These are phyloP conservation scores for Rhyzopertha dominica DNA, from an alignment of 1,140 invertebrate species.

Conservation along the genomic window DNA sequence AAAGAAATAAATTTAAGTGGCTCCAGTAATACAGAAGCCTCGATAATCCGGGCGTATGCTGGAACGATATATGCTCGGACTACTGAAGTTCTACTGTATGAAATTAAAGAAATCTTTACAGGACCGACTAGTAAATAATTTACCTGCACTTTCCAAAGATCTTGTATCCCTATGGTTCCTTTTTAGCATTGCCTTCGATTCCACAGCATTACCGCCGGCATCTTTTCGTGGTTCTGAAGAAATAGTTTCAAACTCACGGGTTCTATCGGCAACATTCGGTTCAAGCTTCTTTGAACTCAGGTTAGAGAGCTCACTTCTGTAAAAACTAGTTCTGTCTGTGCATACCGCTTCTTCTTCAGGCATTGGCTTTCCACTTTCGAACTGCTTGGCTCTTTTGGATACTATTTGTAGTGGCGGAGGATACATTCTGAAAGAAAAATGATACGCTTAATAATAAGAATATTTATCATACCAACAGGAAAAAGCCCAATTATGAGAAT, in stretches of 20 bases:
- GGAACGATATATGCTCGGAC: no score
- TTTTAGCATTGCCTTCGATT: conserved; percentile 22
- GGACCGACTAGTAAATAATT: conserved; percentile 13
- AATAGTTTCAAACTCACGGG: conserved; percentile 68
- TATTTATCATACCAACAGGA: no score
- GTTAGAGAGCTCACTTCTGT: conserved; percentile 67
- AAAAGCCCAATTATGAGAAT: no score
- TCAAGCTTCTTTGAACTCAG: conserved; percentile 63
- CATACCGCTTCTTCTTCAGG: conserved; percentile 53
- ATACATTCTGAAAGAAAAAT: conserved; percentile 44
- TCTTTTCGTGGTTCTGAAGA: conserved; percentile 37
- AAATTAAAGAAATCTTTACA: conserved; percentile 4
- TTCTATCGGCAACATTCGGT: conserved; percentile 67
- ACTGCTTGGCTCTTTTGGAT: conserved; percentile 65
- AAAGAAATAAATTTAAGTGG: no score
- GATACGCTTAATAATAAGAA: no score
- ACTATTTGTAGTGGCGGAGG: conserved; percentile 59
- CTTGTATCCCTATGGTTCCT: conserved; percentile 43
- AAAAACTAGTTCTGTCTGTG: conserved; percentile 60
- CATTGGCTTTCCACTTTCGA: conserved; percentile 57
- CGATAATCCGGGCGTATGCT: no score
- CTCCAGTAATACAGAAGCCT: no score
- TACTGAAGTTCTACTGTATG: not conserved
- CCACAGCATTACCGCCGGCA: conserved; percentile 22
- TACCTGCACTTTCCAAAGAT: conserved; percentile 47